Base-by-base conservation (phyloP, 2,888 invertebrate species). In the Labia minor region DNA sequence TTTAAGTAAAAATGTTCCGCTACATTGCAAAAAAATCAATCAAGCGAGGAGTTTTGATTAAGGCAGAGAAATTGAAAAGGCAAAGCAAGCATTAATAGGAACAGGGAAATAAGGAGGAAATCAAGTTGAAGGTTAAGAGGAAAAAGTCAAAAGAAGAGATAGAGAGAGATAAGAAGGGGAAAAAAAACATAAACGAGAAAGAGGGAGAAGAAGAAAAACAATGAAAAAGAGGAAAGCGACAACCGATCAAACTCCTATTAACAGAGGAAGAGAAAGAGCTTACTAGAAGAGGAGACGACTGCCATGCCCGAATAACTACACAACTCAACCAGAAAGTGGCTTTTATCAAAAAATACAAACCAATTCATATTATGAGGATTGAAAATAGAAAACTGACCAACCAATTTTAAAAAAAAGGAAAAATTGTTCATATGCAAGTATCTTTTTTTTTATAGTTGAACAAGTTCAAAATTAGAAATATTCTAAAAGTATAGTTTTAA, bases 1-100 rank as follows among this genome's bases (percentile, higher is more conserved):
- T 20, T 33, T 64, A n/a, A 16, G 21, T 3, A 8, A 64, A 64
- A 64, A 21, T 33, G 64, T 21, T 64, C 64, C 21, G 18, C 64
- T 63, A 64, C 26, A 61, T n/a, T 61, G 67, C 33, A 63, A 61
- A 67, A 63, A 61, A 63, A 49, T 18, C 67, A 67, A 64, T 63
- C 66, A 37, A 67, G 37, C 63, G 67, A 64, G 37, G 67, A 62
- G 64, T 62, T 64, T 64, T 67, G 65, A 62, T 61, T 37, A 62
- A 64, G 19, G 61, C 62, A 64, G 61, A 62, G 18, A 19, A 61
- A n/a, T 37, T 20, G 63, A 62, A 21, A 63, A 16, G 66, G 66
- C 21, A 11, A 62, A n/a, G 26, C 8, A 33, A 37, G 37, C n/a
- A 11, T 21, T 14, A 16, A 37, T 14, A 16, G 61, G 63, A 19